These are phyloP conservation scores for Cathartes aura DNA, from an alignment of 2,113 vertebrate genomes.

Conservation along the genomic window DNA sequence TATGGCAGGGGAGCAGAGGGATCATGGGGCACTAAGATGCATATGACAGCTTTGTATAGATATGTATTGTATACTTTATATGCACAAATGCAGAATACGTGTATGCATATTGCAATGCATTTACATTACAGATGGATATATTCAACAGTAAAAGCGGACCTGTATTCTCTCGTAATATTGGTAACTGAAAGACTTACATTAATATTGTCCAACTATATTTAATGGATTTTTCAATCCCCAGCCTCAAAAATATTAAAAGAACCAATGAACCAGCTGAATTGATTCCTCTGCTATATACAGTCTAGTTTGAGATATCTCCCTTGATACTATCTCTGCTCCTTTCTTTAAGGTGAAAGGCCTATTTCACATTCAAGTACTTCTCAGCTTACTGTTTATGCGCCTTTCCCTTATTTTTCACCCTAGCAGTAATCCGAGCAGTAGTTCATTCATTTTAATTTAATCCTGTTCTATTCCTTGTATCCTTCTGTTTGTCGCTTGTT, in stretches of 20 bases:
- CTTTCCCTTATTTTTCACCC: background rate
- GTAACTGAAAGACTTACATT: background rate
- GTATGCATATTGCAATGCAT: background rate
- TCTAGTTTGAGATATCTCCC: background rate
- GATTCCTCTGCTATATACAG: background rate
- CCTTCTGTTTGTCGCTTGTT: background rate
- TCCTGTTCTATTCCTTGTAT: background rate
- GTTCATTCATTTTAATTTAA: constrained; percentile 16
- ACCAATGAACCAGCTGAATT: fast-evolving
- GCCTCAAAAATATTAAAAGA: background rate
- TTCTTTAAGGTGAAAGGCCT: background rate
- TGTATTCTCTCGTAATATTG: background rate
- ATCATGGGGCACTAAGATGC: background rate
- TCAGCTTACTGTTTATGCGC: background rate
- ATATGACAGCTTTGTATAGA: background rate
- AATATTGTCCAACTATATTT: background rate
- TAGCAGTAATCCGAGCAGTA: background rate
- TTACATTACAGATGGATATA: background rate
- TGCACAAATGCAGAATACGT: background rate
- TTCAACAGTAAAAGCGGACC: background rate
- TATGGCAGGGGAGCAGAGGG: background rate
- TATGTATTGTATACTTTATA: background rate
- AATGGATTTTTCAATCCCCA: background rate
- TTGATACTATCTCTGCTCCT: background rate
- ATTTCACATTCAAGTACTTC: background rate